Evolutionary conservation across 2,797 vertebrate species (phyloP).

Genomic region (Rhabdomys pumilio): DNA sequence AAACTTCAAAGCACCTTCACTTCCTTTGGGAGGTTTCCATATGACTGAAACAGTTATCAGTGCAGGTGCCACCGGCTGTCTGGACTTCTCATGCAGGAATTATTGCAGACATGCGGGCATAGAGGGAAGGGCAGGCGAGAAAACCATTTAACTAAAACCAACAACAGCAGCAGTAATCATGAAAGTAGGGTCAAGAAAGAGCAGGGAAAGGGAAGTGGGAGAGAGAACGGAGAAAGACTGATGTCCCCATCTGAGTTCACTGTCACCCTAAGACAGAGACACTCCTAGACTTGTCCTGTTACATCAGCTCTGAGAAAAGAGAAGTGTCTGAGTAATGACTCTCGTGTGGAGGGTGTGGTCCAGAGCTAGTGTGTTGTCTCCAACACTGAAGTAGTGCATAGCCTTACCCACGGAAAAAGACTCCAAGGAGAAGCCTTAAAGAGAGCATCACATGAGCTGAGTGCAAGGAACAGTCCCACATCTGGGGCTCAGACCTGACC

Average conservation of each 20-base stretch:
- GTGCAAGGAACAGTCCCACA: not conserved
- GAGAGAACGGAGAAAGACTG: not conserved
- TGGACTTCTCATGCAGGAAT: not conserved
- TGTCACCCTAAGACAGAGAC: not conserved
- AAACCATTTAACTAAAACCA: not conserved
- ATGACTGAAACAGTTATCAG: not conserved
- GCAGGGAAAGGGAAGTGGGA: not conserved
- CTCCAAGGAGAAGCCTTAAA: not conserved
- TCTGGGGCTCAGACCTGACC: not conserved
- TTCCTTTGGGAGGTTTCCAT: not conserved
- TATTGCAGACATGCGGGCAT: not conserved
- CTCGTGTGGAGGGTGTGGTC: not conserved
- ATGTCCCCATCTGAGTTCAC: not conserved
- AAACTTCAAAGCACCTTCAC: not conserved
- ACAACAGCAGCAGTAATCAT: not conserved
- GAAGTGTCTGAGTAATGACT: not conserved
- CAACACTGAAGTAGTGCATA: not conserved
- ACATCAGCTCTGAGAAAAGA: not conserved
- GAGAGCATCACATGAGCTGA: not conserved
- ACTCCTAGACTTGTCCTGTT: not conserved
- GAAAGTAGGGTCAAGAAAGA: not conserved
- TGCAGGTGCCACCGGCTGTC: too few relatives aligned
- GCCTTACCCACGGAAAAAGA: not conserved
- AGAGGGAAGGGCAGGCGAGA: not conserved
- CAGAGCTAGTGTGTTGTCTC: not conserved